Conservation (phyloP, 37 sponge, comb jelly and placozoan genomes). For the Diacarnus erythraeanus region DNA sequence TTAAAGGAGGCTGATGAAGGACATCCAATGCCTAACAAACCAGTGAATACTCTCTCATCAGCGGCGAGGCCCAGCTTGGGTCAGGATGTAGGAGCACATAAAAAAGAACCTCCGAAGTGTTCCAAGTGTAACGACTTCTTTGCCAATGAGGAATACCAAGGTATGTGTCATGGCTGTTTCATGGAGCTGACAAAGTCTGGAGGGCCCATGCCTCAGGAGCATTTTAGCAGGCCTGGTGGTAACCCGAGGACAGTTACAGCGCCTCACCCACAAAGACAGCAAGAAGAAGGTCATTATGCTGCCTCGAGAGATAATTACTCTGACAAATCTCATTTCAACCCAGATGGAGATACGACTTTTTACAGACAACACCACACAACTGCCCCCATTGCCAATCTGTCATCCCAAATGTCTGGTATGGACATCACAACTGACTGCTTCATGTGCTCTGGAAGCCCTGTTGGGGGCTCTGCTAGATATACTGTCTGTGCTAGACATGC, state of each 20-base stretch:
- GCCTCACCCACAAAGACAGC: not conserved
- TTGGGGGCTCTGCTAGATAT: not conserved
- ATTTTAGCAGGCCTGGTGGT: not conserved
- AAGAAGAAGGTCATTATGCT: not conserved
- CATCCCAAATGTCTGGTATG: not conserved
- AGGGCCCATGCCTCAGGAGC: not conserved
- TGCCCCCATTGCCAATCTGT: not conserved
- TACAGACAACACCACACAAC: not conserved
- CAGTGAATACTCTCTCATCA: too few species aligned
- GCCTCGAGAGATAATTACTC: not conserved
- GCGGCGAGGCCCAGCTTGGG: not conserved
- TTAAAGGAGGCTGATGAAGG: slow-evolving; percentile 21
- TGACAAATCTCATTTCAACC: too few species aligned
- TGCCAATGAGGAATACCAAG: slow-evolving; percentile 38
- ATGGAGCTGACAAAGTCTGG: slow-evolving; percentile 13
- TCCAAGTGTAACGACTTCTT: slow-evolving; percentile 36
- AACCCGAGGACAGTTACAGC: not conserved
- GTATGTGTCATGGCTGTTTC: slow-evolving; percentile 59
- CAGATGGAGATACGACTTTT: not conserved
- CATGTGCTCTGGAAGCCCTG: not conserved
- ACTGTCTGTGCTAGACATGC: not conserved
- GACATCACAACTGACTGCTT: not conserved
- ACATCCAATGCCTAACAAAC: not conserved
- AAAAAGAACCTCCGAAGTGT: slow-evolving; percentile 28
- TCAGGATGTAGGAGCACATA: not conserved